These are phyloP conservation scores for Microctenopoma steveboyesi DNA, from an alignment of 2,797 vertebrate genomes.

Conservation along the genomic window DNA sequence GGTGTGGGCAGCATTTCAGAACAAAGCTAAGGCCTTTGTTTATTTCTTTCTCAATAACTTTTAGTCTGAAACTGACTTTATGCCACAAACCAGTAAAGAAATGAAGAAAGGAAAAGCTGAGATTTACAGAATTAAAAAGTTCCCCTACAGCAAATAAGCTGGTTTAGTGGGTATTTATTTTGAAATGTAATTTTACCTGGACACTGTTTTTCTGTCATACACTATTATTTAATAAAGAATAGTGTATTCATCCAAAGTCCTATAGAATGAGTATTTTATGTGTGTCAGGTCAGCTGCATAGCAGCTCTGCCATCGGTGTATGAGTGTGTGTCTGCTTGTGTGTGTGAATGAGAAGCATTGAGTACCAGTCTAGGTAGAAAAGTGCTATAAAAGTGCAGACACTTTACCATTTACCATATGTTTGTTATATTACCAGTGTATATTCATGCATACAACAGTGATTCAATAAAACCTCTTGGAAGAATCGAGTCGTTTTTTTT, in stretches of 20 bases:
- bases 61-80: constrained; percentile 8
- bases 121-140: neutral
- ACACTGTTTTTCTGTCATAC: neutral
- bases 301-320: too few relatives aligned
- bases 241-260: neutral
- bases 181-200: constrained; percentile 5
- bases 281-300: too few relatives aligned
- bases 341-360: too few relatives aligned
- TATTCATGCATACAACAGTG: neutral
- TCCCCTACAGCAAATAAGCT: neutral
- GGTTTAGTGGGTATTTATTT: constrained; percentile 31
- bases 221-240: constrained; percentile 8
- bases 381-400: too few relatives aligned
- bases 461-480: constrained; percentile 37
- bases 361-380: too few relatives aligned
- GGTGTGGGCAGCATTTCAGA: too few relatives aligned
- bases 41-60: neutral
- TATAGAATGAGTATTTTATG: neutral
- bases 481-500: neutral
- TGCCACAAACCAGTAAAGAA: neutral
- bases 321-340: too few relatives aligned
- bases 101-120: neutral
- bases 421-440: neutral
- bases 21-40: too few relatives aligned
- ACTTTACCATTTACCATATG: too few relatives aligned